Conservation (phyloP, 1,140 invertebrate species). For the Macrocentrus cingulum region DNA sequence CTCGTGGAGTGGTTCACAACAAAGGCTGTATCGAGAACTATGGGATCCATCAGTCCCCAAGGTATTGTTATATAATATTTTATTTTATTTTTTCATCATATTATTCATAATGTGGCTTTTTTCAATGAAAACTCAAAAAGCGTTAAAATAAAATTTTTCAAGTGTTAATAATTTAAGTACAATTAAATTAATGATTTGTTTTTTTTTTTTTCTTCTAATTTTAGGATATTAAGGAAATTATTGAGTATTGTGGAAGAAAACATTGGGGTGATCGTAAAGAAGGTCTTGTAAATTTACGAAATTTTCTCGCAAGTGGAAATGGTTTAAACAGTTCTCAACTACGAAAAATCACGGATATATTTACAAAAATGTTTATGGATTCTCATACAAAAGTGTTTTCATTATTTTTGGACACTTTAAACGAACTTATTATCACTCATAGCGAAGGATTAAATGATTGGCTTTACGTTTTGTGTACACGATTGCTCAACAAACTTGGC, state of each 20-base stretch:
- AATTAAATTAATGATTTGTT: no score
- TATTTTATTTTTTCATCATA: conserved; percentile 19
- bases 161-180: no score
- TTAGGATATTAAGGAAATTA: conserved; percentile 86
- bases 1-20: conserved; percentile 80
- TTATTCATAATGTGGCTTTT: neutral
- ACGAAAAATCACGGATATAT: conserved; percentile 83
- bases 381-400: conserved; percentile 96
- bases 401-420: conserved; percentile 88
- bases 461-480: conserved; percentile 76
- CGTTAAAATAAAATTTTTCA: conserved; percentile 14
- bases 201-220: no score
- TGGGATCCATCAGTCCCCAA: conserved; percentile 65
- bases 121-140: no score
- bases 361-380: conserved; percentile 96
- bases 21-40: conserved; percentile 69
- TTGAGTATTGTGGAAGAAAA: conserved; percentile 81
- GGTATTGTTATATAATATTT: conserved; percentile 54
- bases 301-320: conserved; percentile 73
- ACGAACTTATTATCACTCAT: conserved; percentile 85
- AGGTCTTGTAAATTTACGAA: conserved; percentile 79
- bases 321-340: conserved; percentile 72
- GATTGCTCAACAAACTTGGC: conserved; percentile 83
- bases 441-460: conserved; percentile 85
- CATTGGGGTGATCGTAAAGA: conserved; percentile 93